A percentile compares a stretch with the other conserved stretches of the same genome.
These are phyloP conservation scores for Drosophila bocki DNA, from an alignment of 1,140 invertebrate species.

Conservation along the genomic window DNA sequence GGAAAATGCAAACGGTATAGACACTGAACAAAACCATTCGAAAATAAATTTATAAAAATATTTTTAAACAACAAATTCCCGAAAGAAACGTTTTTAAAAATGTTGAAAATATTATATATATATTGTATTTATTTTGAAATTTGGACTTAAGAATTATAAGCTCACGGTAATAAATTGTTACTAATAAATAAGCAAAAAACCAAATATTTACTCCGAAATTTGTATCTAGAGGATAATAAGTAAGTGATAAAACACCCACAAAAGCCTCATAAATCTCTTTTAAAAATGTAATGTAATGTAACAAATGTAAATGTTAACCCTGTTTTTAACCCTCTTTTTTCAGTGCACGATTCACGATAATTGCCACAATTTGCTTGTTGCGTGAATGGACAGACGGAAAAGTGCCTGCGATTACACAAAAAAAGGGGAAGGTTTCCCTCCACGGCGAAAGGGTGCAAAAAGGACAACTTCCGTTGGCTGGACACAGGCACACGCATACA, in stretches of 20 bases:
- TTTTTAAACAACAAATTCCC: not conserved
- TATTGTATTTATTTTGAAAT: not conserved
- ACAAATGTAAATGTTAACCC: no score
- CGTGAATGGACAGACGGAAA: conserved; percentile 65
- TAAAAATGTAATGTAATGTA: no score
- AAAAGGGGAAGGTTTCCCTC: conserved; percentile 27
- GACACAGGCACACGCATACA: conserved; percentile 22
- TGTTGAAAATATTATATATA: no score
- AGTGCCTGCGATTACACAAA: conserved; percentile 34
- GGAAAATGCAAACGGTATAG: conserved; percentile 30
- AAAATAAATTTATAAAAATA: not conserved
- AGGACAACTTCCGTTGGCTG: conserved; percentile 69
- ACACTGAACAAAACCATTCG: not conserved
- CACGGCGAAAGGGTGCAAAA: conserved; percentile 56
- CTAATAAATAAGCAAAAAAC: not conserved
- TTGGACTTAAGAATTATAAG: not conserved
- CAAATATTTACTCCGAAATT: not conserved
- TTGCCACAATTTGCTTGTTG: conserved; percentile 83
- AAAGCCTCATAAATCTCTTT: not conserved
- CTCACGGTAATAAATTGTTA: no score
- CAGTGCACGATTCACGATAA: conserved; percentile 48
- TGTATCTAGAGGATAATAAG: not conserved
- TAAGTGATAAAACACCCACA: not conserved
- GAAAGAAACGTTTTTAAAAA: not conserved
- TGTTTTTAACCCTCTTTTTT: not conserved